Conservation (phyloP, 2,888 invertebrate genomes). For the Anthoptus insignis region DNA sequence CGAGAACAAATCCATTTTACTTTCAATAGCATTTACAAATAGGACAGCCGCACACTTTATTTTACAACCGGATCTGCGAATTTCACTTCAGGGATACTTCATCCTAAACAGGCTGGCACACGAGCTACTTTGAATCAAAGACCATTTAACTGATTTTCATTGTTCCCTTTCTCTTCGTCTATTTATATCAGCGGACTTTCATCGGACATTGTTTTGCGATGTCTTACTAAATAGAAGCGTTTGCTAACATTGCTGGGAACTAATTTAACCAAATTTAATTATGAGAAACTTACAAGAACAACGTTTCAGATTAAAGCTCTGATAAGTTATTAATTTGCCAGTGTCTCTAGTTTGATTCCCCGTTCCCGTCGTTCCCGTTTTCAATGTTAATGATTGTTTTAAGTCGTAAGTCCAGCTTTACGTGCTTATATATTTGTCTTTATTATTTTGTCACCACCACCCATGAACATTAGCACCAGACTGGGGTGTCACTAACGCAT, state of each 20-base stretch:
- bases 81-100: slow-evolving; percentile 34
- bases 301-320: not conserved
- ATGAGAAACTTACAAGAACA: not conserved
- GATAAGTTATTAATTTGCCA: no score
- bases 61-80: slow-evolving; percentile 26
- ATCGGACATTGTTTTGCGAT: slow-evolving; percentile 48
- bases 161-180: slow-evolving; percentile 54
- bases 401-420: no score
- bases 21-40: slow-evolving; percentile 29
- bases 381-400: no score
- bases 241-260: slow-evolving; percentile 6
- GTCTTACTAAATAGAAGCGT: slow-evolving; percentile 34
- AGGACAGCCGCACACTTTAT: slow-evolving; percentile 20
- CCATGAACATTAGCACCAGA: no score
- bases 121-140: slow-evolving; percentile 41
- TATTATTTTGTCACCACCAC: no score
- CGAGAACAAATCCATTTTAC: slow-evolving; percentile 11
- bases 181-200: slow-evolving; percentile 53
- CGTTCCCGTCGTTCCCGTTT: no score
- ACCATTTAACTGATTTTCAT: slow-evolving; percentile 41
- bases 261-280: not conserved
- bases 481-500: no score
- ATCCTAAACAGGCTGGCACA: slow-evolving; percentile 44
- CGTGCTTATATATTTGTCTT: no score
- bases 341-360: no score